These are phyloP conservation scores for Sebastes itinus DNA, from an alignment of 2,797 vertebrate genomes.

Conservation along the genomic window DNA sequence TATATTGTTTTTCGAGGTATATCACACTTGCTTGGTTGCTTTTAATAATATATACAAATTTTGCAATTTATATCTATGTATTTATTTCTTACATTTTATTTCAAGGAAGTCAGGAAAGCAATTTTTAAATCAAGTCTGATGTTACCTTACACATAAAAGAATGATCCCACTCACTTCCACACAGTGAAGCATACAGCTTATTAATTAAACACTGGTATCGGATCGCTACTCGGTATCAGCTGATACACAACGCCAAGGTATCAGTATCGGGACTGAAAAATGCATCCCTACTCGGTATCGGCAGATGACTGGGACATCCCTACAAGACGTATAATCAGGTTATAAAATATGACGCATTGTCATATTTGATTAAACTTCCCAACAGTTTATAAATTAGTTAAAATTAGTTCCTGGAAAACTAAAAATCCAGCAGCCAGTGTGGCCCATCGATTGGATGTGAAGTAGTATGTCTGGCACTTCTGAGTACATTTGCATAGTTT, in stretches of 20 bases:
- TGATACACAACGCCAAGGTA: no score
- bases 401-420: background rate
- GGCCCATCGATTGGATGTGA: background rate
- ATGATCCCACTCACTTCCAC: no score
- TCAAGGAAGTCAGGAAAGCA: no score
- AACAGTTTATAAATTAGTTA: background rate
- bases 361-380: background rate
- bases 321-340: background rate
- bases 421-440: background rate
- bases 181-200: no score
- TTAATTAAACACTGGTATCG: no score
- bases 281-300: background rate
- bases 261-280: no score
- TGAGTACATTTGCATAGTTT: constrained; percentile 18
- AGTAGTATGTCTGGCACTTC: background rate
- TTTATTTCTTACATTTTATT: no score
- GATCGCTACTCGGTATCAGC: no score
- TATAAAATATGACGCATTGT: background rate
- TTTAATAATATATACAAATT: background rate
- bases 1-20: background rate
- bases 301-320: background rate
- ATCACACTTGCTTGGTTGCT: background rate
- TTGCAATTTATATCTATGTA: no score
- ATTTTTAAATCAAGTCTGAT: no score
- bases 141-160: no score